These are phyloP conservation scores for Odobenus rosmarus DNA, from an alignment of 2,113 vertebrate species.

Conservation along the genomic window DNA sequence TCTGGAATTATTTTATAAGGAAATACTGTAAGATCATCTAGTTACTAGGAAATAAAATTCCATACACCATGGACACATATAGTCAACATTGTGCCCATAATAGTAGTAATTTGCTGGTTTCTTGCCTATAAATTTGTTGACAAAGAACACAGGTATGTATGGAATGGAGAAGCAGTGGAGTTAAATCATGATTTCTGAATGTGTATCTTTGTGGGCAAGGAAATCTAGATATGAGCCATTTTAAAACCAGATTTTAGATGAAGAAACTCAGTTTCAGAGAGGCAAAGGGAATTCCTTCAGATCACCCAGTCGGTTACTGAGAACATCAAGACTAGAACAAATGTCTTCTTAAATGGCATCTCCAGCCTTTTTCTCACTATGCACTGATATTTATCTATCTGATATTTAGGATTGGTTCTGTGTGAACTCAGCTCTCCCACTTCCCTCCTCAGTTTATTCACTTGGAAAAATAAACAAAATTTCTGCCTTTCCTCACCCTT, in stretches of 20 bases:
- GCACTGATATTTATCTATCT: no score
- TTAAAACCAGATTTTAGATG: background rate
- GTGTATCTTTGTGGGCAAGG: background rate
- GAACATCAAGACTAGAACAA: background rate
- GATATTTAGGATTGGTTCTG: background rate
- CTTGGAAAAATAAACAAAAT: background rate
- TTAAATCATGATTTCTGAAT: background rate
- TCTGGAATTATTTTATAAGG: background rate
- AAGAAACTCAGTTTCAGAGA: background rate
- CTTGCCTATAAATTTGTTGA: background rate
- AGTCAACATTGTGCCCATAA: background rate
- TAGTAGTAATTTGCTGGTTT: background rate
- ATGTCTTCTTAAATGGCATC: background rate
- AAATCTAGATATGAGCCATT: background rate
- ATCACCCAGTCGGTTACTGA: background rate
- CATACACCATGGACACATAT: background rate
- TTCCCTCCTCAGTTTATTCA: background rate
- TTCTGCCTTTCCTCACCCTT: background rate
- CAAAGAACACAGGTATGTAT: background rate
- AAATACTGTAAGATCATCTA: background rate
- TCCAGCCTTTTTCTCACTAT: background rate
- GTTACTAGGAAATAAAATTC: background rate
- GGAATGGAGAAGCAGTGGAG: background rate
- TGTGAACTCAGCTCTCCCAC: background rate
- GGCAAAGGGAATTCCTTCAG: background rate